phyloP scores from a whole-genome alignment of 2,113 vertebrate species.

The Craseonycteris thonglongyai region DNA sequence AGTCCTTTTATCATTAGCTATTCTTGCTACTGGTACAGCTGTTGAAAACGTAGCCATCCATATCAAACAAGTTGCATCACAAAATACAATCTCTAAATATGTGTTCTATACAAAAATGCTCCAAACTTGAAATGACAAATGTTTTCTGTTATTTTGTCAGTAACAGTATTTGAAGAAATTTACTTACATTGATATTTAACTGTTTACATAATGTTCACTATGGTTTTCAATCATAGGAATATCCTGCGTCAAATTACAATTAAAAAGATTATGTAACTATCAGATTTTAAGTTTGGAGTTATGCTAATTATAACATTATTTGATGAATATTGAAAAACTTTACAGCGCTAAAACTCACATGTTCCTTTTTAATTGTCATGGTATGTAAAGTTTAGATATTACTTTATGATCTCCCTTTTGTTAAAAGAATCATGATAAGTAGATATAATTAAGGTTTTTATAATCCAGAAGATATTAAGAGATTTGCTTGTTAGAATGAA shows the following conservation, averaged over 20 bases:
- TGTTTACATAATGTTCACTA: neutral
- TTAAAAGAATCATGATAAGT: neutral
- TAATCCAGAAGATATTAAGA: neutral
- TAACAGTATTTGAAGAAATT: neutral
- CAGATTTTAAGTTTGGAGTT: neutral
- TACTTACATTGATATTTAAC: neutral
- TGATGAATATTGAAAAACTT: neutral
- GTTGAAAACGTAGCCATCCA: neutral
- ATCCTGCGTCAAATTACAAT: neutral
- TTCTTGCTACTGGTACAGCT: slow-evolving; percentile 45
- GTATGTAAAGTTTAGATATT: neutral
- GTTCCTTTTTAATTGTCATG: neutral
- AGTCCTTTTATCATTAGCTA: slow-evolving; percentile 57
- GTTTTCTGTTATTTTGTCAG: neutral
- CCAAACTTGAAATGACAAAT: neutral
- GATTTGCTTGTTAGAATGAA: neutral
- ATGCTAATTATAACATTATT: neutral
- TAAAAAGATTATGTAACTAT: neutral
- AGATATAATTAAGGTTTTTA: neutral
- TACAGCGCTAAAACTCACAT: neutral
- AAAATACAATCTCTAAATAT: neutral
- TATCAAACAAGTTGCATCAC: slow-evolving; percentile 18
- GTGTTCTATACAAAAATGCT: neutral
- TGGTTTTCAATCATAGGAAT: neutral
- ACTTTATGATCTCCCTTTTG: neutral